Base-by-base conservation (phyloP, 1,140 invertebrate species). In the Macrobrachium nipponense region DNA sequence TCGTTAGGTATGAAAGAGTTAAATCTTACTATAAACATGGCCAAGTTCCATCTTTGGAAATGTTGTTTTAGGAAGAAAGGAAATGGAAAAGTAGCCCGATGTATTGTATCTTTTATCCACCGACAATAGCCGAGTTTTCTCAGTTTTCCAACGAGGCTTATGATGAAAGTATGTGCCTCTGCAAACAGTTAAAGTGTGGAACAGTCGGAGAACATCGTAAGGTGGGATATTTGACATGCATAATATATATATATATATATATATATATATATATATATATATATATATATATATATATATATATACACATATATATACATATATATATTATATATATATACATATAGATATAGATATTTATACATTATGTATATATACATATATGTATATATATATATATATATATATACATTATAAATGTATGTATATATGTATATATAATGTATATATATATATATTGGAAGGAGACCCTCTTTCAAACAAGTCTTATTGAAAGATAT, bases 291-390 rank as follows among this genome's bases (percentile, higher is more conserved):
- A 58, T 36, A 59, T 18, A 66, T 61, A 80, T 36, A 66, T 61
- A 66, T 36, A 66, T 61, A 66, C 36, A 80, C 27, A 80, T 60
- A 80, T 18, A 80, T 61, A 70, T n/a, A 27, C 27, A 23, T 14
- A 27, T 27, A 70, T 70, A 8, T 36, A 36, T 70, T 36, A 59
- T 18, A 80, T 61, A 80, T 36, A 66, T 61, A 66, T 36, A 66
- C 36, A 80, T 61, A 80, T 36, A 80, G 27, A 80, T 18, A 80
- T 61, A 70, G 5, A 27, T 70, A 23, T 14, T 5, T 27, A 70
- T 70, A 8, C 17, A 36, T 70, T 2, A 4, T 66, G 5, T 27
- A n/a, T 66, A 66, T 27, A 15, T 27, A 70, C 17, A 70, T 27
- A 27, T 51, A 51, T 51, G 59, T 51, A 76, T 59, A 80, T 14